Base-by-base conservation (phyloP, 2,888 invertebrate genomes). In the Leucophenga maculata region DNA sequence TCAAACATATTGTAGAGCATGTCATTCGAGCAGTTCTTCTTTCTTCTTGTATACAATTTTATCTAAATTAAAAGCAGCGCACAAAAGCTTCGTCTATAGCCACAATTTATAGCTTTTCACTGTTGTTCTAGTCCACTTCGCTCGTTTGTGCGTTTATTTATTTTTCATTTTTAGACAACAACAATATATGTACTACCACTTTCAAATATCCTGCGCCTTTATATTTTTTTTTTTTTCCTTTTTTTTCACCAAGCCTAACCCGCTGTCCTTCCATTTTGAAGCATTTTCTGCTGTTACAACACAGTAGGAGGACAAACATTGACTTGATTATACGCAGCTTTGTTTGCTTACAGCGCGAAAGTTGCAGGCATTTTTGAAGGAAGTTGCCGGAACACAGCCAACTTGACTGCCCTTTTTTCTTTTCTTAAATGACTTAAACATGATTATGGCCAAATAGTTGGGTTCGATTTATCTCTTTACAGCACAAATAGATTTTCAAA, bases 71-170 rank as follows among this genome's bases (percentile, higher is more conserved):
- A 26, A 26, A 26, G 26, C 4, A 26, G 26, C 4, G 39, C 39
- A 39, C 11, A 39, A 39, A 39, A 39, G 8, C 8, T 39, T 39
- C 11, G 39, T 39, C 8, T 39, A 39, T 39, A 11, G 39, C 39
- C 39, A 39, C 6, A 39, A 39, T 3, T 6, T 9, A 26, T 3
- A 26, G 39, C 8, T 50, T 14, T 16, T 50, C 18, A 18, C 50
- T 39, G 39, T 50, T 50, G 50, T 50, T 50, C 8, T 76, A 2
- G 77, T 77, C 79, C 74, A 82, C 77, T 78, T 77, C 11, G 74
- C 69, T 76, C 78, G 76, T 78, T 72, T 71, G 68, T 48, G 32
- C 46, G 62, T 76, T 78, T 81, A 79, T 80, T 82, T 79, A 77
- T 78, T 81, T 77, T 82, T 76, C 72, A 78, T 76, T 75, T 75